These are phyloP conservation scores for Nomada hirtipes DNA, from an alignment of 2,888 invertebrate species.

Conservation along the genomic window DNA sequence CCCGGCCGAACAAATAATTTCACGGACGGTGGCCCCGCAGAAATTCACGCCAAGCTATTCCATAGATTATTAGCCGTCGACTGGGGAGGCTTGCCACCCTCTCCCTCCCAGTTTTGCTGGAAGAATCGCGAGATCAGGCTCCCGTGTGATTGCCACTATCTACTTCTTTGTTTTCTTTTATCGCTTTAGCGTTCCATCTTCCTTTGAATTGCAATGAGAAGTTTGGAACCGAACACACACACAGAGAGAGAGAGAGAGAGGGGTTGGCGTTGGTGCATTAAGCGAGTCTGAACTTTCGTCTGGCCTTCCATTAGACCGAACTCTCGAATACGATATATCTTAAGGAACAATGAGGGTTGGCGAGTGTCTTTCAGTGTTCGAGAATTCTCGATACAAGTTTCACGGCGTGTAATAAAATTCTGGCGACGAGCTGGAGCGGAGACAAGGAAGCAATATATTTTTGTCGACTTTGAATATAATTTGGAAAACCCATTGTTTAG, in stretches of 20 bases:
- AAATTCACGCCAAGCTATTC: constrained; percentile 9
- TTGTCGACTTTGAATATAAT: too few species aligned
- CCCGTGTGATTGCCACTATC: constrained; percentile 17
- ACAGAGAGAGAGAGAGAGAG: neutral
- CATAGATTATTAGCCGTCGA: constrained; percentile 39
- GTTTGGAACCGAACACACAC: neutral
- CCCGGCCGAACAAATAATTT: constrained; percentile 59
- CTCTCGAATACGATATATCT: constrained; percentile 14
- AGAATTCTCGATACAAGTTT: neutral
- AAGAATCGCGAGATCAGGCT: neutral
- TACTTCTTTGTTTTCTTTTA: neutral
- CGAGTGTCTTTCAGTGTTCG: constrained; percentile 23
- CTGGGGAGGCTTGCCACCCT: constrained; percentile 19
- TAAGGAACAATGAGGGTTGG: constrained; percentile 11
- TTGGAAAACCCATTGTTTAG: too few species aligned
- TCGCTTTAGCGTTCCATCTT: neutral
- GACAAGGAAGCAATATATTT: too few species aligned
- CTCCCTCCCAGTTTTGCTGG: neutral
- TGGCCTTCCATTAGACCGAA: constrained; percentile 25
- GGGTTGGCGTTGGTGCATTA: constrained; percentile 5
- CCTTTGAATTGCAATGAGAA: neutral
- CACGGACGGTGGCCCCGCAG: constrained; percentile 16
- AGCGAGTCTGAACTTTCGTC: constrained; percentile 10
- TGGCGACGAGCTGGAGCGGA: too few species aligned
- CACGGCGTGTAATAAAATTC: neutral